Conservation (phyloP, 2,797 vertebrate genomes). For the Melanotaenia boesemani region DNA sequence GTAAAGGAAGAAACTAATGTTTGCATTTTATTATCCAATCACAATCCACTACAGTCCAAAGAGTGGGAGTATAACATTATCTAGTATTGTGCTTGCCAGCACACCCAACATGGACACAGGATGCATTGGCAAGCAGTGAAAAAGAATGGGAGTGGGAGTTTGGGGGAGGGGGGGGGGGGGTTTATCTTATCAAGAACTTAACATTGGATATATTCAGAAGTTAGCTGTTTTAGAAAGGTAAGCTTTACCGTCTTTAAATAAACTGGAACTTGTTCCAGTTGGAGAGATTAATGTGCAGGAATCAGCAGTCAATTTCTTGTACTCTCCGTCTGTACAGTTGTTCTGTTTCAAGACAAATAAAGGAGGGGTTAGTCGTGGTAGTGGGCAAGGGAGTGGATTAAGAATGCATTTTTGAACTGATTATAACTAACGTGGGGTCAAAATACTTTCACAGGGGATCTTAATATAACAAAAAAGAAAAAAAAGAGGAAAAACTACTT, state of each 20-base stretch:
- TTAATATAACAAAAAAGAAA: not conserved
- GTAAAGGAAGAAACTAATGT: conserved; percentile 71
- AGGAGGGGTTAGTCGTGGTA: not conserved
- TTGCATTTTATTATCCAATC: conserved; percentile 67
- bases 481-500: not conserved
- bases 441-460: too few relatives aligned
- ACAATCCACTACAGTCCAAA: conserved; percentile 50
- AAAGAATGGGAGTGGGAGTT: conserved; percentile 26
- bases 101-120: conserved; percentile 45
- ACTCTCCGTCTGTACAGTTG: not conserved
- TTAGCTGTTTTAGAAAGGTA: not conserved
- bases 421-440: conserved; percentile 14
- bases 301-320: conserved; percentile 17
- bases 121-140: conserved; percentile 30
- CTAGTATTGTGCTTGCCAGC: conserved; percentile 50
- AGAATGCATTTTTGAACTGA: conserved; percentile 9
- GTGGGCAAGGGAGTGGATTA: too few relatives aligned
- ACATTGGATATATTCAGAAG: conserved; percentile 22
- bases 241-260: conserved; percentile 12
- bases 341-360: not conserved
- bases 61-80: conserved; percentile 48
- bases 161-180: conserved; percentile 15
- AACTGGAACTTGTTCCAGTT: conserved; percentile 3
- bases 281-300: conserved; percentile 4
- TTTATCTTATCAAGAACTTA: conserved; percentile 21